Evolutionary conservation across 2,797 vertebrate genomes (phyloP), one percentile per base, ranked within the genome.

Genomic region (Clangula hyemalis): DNA sequence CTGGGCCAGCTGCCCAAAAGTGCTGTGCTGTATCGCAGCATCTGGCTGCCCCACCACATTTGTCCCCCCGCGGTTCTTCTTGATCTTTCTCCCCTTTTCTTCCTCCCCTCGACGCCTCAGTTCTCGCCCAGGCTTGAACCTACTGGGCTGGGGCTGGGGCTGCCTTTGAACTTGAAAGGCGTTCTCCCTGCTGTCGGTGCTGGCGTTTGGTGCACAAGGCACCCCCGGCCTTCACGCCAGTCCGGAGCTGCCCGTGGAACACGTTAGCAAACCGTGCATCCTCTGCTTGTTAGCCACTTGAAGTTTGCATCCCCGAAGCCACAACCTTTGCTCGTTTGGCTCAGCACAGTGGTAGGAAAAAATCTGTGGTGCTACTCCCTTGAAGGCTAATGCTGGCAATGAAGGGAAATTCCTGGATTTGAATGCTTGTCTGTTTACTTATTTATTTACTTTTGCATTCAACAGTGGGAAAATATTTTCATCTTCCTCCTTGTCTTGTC

Each of bases 371-470:
- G 62, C 69, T 94, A 57, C 73, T 93, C 89, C 85, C 71, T 94
- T 93, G 95, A 89, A 93, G 92, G 70, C 65, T 95, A 78, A 74
- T 86, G 86, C 80, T 75, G 84, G 93, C 77, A 84, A 84, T 21
- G 79, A 88, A 91, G 93, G 64, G 60, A 88, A 94, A 93, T 93
- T 96, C 90, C 83, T 91, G 86, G 80, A 94, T 77, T 86, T 95
- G 57, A 93, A 91, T 80, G 49, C 74, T 91, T 73, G 39, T 84
- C 94, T 93, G 85, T 90, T 90, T 89, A 96, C 95, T 95, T 93
- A 95, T 92, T 95, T 93, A 95, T 92, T 84, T 91, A 58, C 92
- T 93, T 89, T 84, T 92, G 64, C 78, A n/a, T 87, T 95, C 69
- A 87, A 68, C 64, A 78, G 86, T 86, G 78, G 93, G 91, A 96